These are phyloP conservation scores for Ciconia stormi DNA, from an alignment of 2,113 vertebrate species.

Conservation along the genomic window DNA sequence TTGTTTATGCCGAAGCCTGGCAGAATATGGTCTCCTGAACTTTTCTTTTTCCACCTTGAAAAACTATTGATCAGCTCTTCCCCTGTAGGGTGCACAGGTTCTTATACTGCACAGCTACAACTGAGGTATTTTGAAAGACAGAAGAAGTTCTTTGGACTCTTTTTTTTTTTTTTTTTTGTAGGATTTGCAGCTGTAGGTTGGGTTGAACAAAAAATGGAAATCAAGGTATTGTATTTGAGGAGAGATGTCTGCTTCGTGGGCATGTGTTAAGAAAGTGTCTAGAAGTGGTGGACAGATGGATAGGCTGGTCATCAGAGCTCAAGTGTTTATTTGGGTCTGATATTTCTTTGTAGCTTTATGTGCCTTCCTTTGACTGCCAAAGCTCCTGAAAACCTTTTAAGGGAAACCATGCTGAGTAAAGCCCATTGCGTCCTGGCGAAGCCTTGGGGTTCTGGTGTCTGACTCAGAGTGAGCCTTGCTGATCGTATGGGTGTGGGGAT, in stretches of 20 bases:
- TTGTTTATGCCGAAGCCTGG: not conserved
- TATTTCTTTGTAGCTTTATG: not conserved
- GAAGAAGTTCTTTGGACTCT: not conserved
- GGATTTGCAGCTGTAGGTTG: not conserved
- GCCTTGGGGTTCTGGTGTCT: not conserved
- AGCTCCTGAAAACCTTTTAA: not conserved
- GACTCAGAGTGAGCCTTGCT: not conserved
- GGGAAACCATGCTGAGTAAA: not conserved
- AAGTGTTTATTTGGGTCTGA: not conserved
- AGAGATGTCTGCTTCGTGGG: accelerated
- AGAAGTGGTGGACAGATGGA: not conserved
- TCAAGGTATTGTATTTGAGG: not conserved
- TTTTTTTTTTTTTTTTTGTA: too few species aligned
- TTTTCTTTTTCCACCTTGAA: not conserved
- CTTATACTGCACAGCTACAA: not conserved
- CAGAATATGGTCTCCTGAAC: not conserved
- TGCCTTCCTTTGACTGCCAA: not conserved
- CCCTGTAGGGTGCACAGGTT: not conserved
- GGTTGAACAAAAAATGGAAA: not conserved
- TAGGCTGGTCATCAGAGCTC: not conserved
- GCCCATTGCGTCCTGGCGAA: not conserved
- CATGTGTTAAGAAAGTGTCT: not conserved
- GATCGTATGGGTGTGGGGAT: not conserved
- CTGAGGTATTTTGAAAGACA: not conserved
- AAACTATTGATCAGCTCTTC: not conserved